Evolutionary conservation across 1,140 invertebrate species (phyloP).

Genomic region (Hypsibius dujardini): DNA sequence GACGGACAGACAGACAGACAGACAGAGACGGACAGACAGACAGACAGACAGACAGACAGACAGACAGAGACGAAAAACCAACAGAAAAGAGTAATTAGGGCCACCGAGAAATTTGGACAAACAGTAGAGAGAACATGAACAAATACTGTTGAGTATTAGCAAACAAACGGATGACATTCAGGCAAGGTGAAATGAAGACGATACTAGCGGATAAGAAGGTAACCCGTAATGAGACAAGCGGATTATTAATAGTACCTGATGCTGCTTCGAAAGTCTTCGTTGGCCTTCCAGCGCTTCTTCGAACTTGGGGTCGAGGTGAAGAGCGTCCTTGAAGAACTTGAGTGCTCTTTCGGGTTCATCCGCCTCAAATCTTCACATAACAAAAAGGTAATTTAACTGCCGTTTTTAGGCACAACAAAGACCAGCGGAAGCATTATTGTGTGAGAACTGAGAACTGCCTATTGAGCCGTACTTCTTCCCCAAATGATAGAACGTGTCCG

Average conservation of each 20-base stretch:
- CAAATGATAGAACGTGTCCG: neutral
- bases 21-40: no score
- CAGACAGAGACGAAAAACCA: no score
- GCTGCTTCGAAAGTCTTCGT: neutral
- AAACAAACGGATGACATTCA: no score
- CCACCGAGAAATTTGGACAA: no score
- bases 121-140: no score
- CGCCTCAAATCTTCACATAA: neutral
- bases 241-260: neutral
- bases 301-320: neutral
- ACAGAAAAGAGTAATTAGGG: no score
- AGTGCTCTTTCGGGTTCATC: constrained; percentile 1
- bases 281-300: neutral
- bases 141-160: no score
- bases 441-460: neutral
- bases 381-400: neutral
- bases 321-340: neutral
- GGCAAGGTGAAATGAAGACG: no score
- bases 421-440: neutral
- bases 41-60: no score
- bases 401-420: neutral
- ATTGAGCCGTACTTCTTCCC: constrained; percentile 2
- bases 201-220: no score
- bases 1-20: no score
- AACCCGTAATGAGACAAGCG: no score